phyloP scores from a whole-genome alignment of 2,888 invertebrate species.

The Crossocerus cetratus region DNA sequence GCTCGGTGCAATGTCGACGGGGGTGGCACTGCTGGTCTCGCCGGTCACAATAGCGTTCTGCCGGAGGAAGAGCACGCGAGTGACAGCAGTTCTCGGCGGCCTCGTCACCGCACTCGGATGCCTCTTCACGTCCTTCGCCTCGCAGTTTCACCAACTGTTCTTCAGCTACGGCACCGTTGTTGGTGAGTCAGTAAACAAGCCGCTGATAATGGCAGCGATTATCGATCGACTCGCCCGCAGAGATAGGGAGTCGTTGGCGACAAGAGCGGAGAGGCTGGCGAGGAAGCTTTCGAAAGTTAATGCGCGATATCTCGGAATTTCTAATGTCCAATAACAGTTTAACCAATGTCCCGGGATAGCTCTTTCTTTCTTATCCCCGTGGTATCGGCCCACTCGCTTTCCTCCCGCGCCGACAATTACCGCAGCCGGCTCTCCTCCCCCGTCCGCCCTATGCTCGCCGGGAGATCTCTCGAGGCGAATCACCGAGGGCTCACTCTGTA shows the following conservation, averaged over 20 bases:
- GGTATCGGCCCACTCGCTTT: too few relatives aligned
- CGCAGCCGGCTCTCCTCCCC: too few relatives aligned
- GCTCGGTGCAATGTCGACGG: slow-evolving; percentile 88
- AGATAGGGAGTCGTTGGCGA: neutral
- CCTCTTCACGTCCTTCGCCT: slow-evolving; percentile 93
- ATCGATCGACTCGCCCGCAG: neutral
- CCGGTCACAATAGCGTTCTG: slow-evolving; percentile 92
- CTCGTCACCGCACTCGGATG: slow-evolving; percentile 91
- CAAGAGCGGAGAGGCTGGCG: neutral
- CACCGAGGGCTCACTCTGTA: neutral
- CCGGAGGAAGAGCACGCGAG: slow-evolving; percentile 90
- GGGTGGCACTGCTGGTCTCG: slow-evolving; percentile 87
- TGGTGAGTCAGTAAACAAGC: slow-evolving; percentile 72
- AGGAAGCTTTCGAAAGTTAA: neutral
- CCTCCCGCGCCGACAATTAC: too few relatives aligned
- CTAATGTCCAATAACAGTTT: too few relatives aligned
- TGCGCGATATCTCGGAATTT: too few relatives aligned
- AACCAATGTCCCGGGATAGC: too few relatives aligned
- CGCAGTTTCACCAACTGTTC: slow-evolving; percentile 92
- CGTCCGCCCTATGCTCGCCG: too few relatives aligned
- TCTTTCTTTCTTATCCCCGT: too few relatives aligned
- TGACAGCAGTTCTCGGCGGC: slow-evolving; percentile 92
- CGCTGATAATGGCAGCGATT: neutral
- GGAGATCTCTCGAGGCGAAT: neutral
- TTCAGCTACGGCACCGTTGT: slow-evolving; percentile 86